A percentile compares a stretch with the other conserved stretches of the same genome.
These are phyloP conservation scores for Sesamia inferens DNA, from an alignment of 2,888 invertebrate genomes.

Conservation along the genomic window DNA sequence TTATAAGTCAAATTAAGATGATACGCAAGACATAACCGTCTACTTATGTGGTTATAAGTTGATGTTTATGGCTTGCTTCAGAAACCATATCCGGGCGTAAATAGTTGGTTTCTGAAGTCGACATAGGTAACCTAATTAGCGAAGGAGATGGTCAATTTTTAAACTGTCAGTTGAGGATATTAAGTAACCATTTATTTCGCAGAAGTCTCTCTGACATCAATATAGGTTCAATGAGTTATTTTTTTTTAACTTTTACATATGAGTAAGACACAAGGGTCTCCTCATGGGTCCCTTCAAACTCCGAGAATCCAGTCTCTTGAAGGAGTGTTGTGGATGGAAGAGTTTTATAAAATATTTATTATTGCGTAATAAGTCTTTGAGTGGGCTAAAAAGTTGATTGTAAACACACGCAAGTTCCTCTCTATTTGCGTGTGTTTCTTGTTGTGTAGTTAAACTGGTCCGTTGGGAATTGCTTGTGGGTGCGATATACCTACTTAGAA, in stretches of 20 bases:
- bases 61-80: not conserved
- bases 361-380: not conserved
- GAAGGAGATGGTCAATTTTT: not conserved
- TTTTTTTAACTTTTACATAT: not conserved
- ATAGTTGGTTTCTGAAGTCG: slow-evolving; percentile 2
- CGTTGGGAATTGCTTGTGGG: not conserved
- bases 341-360: not conserved
- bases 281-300: not conserved
- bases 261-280: not conserved
- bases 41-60: not conserved
- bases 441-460: not conserved
- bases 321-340: not conserved
- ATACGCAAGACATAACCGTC: not conserved
- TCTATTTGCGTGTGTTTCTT: not conserved
- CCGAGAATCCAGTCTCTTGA: not conserved
- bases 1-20: not conserved
- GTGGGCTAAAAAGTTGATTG: not conserved
- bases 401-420: not conserved
- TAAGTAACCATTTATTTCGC: not conserved
- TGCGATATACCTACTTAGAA: not conserved
- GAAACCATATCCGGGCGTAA: not conserved
- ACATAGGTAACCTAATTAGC: not conserved
- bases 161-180: not conserved
- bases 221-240: not conserved
- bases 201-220: not conserved